Base-by-base conservation (phyloP, 2,888 invertebrate genomes). In the Eupithecia centaureata region DNA sequence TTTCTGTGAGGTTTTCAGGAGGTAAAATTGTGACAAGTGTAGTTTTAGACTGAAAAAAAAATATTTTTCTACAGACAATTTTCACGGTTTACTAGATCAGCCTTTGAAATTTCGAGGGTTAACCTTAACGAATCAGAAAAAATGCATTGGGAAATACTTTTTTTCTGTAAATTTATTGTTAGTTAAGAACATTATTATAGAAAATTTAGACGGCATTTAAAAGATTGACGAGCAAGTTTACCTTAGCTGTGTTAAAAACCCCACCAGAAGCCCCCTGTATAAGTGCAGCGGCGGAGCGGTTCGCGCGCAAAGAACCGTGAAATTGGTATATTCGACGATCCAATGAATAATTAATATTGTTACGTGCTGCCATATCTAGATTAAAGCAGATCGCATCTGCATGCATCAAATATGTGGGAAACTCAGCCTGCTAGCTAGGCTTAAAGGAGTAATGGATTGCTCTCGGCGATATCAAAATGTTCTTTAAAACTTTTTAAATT, bases 311-410 rank as follows among this genome's bases (percentile, higher is more conserved):
- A 93, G 93, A 93, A 93, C 86, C 93, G 86, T 93, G 92, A 93
- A 93, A 93, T 93, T 93, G 93, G 90, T 92, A 92, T 92, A 92
- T 92, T 90, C 92, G 92, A 88, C 87, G 89, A 91, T 88, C 91
- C 93, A 91, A 93, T 93, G 93, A 93, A 93, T 93, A 93, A 93
- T 93, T 93, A 93, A 93, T 93, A 92, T 86, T 84, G 90, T 88
- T 85, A 88, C 88, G 82, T 84, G 84, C 82, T 82, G 79, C 78
- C 76, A 79, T 77, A 79, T 78, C 82, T 85, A 85, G 85, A 87
- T 87, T 86, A 85, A 84, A 82, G 80, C 79, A 75, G 80, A 82
- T 82, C 84, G 81, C 84, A 87, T 89, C 87, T 88, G 86, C 88
- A 89, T 89, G 83, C 80, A 83, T 85, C 86, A 84, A 81, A 78